Evolutionary conservation across 1,140 invertebrate species (phyloP), one percentile per base, ranked within the genome.

Genomic region (Microvelia longipes): DNA sequence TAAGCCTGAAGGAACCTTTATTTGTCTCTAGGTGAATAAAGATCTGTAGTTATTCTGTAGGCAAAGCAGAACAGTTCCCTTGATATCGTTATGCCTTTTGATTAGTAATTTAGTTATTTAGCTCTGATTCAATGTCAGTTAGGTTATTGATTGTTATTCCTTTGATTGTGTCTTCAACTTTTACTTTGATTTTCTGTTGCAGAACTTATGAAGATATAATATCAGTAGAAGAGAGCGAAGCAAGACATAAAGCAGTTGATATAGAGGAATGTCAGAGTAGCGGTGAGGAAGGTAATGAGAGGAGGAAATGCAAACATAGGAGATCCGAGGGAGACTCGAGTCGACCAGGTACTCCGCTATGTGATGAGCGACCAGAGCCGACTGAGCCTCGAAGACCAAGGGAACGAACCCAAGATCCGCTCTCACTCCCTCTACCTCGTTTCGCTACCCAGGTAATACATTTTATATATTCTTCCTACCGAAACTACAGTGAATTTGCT

Each of bases 381-480:
- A 84, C 83, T 61, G 90, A 91, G 74, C 88, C 88, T 11, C 82
- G 89, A 29, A 84, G 87, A 24, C 81, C 83, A 1, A 80, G 85
- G 24, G 84, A 86, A 66, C 82, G 87, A 15, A 85, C 83, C 70
- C 77, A 78, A 61, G 83, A 83, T 28, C 88, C 91, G 2, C 82
- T 94, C 73, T 89, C 88, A 71, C 78, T 94, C 69, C 91, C 91
- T 1, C 79, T 94, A 71, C 92, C 92, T 1, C 87, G 90, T 77
- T 94, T 94, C 77, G 92, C 92, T 14, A 84, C 88, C 67, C 87
- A 90, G 77, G 83, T 88, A n/a, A n/a, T n/a, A n/a, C n/a, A n/a
- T n/a, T n/a, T n/a, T n/a, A n/a, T n/a, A n/a, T n/a, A n/a, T n/a
- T n/a, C n/a, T n/a, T n/a, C n/a, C n/a, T n/a, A n/a, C n/a, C n/a